These are phyloP conservation scores for Hyposmocoma kahamanoa DNA, from an alignment of 1,140 invertebrate species.

Conservation along the genomic window DNA sequence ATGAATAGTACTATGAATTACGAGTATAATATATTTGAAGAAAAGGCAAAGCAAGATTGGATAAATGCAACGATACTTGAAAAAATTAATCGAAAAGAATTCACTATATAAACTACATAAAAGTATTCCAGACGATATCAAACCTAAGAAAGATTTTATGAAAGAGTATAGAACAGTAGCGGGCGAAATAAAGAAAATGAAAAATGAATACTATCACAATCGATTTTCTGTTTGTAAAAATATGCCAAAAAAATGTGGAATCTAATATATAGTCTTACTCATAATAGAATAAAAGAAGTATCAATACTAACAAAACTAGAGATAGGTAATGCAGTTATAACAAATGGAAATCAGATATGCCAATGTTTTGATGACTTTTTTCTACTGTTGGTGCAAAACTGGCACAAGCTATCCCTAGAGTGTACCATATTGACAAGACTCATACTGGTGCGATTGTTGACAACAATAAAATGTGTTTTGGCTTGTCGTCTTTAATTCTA, in stretches of 20 bases:
- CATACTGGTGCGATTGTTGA: too few relatives aligned
- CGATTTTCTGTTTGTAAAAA: neutral
- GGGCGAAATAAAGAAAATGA: neutral
- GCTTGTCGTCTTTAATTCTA: too few relatives aligned
- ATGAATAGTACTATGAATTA: neutral
- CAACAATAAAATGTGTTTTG: too few relatives aligned
- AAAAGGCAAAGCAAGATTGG: neutral
- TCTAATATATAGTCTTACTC: neutral
- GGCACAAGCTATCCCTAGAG: constrained; percentile 15
- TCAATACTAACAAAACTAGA: constrained; percentile 9
- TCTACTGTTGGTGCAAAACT: constrained; percentile 17
- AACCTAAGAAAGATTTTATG: neutral
- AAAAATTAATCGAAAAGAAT: neutral
- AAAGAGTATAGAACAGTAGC: neutral
- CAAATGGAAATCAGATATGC: constrained; percentile 10
- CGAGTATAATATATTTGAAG: neutral
- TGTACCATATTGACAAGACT: constrained; percentile 6
- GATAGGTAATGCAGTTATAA: constrained; percentile 1
- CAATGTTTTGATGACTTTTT: constrained; percentile 14
- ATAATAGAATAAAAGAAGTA: constrained; percentile 7
- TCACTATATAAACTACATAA: neutral
- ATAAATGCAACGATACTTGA: neutral
- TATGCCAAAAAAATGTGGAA: constrained; percentile 1
- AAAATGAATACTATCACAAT: neutral
- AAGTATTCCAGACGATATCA: neutral